Evolutionary conservation across 2,888 invertebrate species (phyloP), one percentile per base, ranked within the genome.

Genomic region (Epiblema foenella): DNA sequence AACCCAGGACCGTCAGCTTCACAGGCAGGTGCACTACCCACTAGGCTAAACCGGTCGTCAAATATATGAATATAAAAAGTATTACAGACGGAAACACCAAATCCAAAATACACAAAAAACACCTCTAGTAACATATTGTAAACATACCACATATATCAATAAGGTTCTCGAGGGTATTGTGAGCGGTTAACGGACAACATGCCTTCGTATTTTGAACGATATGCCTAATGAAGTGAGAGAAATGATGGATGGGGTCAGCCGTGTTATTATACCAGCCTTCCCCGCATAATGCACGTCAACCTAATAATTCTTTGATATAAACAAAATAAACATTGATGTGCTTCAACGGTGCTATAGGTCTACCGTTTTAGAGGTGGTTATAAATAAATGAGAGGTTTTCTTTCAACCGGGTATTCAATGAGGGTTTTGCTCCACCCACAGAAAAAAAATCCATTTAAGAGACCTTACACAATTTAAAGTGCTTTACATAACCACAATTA

Each of bases 221-320:
- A 85, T 85, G 85, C 83, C 80, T 90, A 91, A 91, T 92, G 92
- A 92, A 89, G 88, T 91, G 91, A 88, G 83, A 88, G 87, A 83
- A 85, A 90, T 92, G 91, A 92, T 91, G 84, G 88, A 92, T 91
- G 90, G 83, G 80, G 81, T 76, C 78, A 79, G 77, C 78, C 81
- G 81, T 81, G 81, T 78, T 83, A 81, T 81, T 79, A 81, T 86
- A 77, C 76, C 74, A 37, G 69, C 77, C 77, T 74, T 78, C 81
- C 81, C 79, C 82, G 81, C 80, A 82, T 77, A 78, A 81, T 78
- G 78, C 75, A 75, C 75, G 77, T 78, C 76, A 76, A 79, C 78
- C 74, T 75, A 69, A 77, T 76, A 78, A 79, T 80, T 76, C 80
- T 75, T 77, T 74, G 70, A 73, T 77, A 75, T 69, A 78, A 79